These are phyloP conservation scores for Zosterops hypoxanthus DNA, from an alignment of 2,113 vertebrate genomes.

Conservation along the genomic window DNA sequence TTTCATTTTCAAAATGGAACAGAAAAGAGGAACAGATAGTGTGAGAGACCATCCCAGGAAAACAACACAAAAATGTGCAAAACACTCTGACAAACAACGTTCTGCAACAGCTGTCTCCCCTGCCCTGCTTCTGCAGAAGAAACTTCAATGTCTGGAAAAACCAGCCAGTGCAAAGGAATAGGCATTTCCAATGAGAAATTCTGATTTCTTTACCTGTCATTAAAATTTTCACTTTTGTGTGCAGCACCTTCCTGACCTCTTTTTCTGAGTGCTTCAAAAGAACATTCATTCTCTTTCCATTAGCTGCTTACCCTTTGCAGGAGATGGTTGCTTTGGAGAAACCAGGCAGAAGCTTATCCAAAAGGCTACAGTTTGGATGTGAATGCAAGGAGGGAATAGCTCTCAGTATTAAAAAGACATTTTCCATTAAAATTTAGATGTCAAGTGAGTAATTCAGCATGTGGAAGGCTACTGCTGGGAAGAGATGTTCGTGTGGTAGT, in stretches of 20 bases:
- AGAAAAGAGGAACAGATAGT: neutral
- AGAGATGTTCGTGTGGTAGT: neutral
- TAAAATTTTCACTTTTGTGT: neutral
- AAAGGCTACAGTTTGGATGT: neutral
- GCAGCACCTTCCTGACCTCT: neutral
- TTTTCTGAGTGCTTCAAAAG: neutral
- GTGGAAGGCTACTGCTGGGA: constrained; percentile 51
- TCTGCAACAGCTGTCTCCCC: neutral
- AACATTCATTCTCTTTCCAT: neutral
- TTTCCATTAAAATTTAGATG: constrained; percentile 28
- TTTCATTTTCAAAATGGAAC: neutral
- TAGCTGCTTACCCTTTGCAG: neutral
- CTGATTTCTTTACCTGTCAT: neutral
- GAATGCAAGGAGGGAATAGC: neutral
- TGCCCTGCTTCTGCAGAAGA: neutral
- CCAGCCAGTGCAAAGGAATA: neutral
- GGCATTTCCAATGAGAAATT: neutral
- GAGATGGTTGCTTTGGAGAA: neutral
- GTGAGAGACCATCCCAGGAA: neutral
- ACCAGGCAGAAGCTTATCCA: neutral
- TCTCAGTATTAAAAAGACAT: neutral
- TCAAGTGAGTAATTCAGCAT: constrained; percentile 22
- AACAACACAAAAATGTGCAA: neutral
- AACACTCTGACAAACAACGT: fast-evolving
- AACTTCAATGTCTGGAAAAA: neutral